Percentiles rank a stretch among this genome's conserved stretches.
phyloP scores from a whole-genome alignment of 2,113 vertebrate species.

The Spea bombifrons region DNA sequence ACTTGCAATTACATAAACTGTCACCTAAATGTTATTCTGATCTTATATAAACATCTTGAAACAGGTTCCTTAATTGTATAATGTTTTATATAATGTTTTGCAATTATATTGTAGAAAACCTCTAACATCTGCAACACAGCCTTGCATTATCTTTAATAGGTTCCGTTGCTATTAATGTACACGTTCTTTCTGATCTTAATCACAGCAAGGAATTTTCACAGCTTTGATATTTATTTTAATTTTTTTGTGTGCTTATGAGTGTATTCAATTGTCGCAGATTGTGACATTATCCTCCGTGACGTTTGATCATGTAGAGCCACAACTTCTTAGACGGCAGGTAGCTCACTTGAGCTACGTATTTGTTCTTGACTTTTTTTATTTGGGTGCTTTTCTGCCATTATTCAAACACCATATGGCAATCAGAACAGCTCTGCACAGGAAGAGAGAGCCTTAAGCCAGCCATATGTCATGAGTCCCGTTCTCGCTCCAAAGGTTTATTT shows the following conservation, averaged over 20 bases:
- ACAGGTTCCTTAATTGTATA: too few species aligned
- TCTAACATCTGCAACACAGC: too few species aligned
- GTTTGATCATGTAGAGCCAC: neutral
- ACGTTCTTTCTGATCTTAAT: neutral
- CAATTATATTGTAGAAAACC: too few species aligned
- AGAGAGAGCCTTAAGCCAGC: slow-evolving; percentile 44
- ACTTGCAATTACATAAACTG: too few species aligned
- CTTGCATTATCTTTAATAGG: too few species aligned
- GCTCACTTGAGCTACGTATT: slow-evolving; percentile 19
- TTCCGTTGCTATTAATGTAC: too few species aligned
- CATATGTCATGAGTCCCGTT: slow-evolving; percentile 42
- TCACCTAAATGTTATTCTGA: too few species aligned
- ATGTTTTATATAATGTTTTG: too few species aligned
- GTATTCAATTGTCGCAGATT: neutral
- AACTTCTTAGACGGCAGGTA: slow-evolving; percentile 29
- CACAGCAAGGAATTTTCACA: neutral
- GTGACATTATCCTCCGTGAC: neutral
- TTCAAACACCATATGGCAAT: slow-evolving; percentile 46
- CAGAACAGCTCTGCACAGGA: slow-evolving; percentile 30
- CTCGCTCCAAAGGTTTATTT: slow-evolving; percentile 30
- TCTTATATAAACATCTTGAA: too few species aligned
- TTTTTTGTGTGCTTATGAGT: neutral
- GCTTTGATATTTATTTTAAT: neutral
- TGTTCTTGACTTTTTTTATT: slow-evolving; percentile 22
- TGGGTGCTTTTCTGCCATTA: slow-evolving; percentile 21